Evolutionary conservation across 1,140 invertebrate species (phyloP), one percentile per base, ranked within the genome.

Genomic region (Zaprionus inermis): DNA sequence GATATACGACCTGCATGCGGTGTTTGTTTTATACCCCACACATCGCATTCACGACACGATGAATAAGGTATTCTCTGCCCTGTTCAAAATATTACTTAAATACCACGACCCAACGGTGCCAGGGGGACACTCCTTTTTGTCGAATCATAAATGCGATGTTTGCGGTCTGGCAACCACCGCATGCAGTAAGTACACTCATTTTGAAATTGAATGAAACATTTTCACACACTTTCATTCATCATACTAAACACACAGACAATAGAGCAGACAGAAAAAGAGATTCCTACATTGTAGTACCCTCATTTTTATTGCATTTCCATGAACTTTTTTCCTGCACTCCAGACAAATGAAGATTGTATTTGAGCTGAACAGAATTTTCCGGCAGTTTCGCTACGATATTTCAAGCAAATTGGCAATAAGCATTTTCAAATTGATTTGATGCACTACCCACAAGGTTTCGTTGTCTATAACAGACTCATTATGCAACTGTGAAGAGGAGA

Each of bases 381-480:
- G 3, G 5, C 3, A 28, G 24, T 4, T 28, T 4, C 24, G 5
- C 1, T 6, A 16, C 38, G n/a, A 16, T 44, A 18, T 44, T n/a
- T 44, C n/a, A 16, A 7, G n/a, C n/a, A 44, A 44, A 44, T 44
- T n/a, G 36, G 14, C 38, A 9, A n/a, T 18, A 7, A 38, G 36
- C 36, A 38, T 38, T 36, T 14, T 11, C 11, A 14, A 36, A 28
- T 2, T 38, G 36, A 12, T 38, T 38, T n/a, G 36, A 14, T 41
- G 38, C 38, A 41, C 38, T 41, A 16, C 7, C n/a, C 38, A 16
- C n/a, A 16, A 6, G 38, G n/a, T 16, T 44, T 44, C n/a, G 16
- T 16, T 44, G 38, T 44, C 38, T 44, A 44, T 18, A 44, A 16
- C n/a, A 44, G 38, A 44, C n/a, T 44, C 7, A 44, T 44, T 44